A percentile compares a stretch with the other conserved stretches of the same genome.
These are phyloP conservation scores for Gymnogyps californianus DNA, from an alignment of 2,113 vertebrate genomes.

Conservation along the genomic window DNA sequence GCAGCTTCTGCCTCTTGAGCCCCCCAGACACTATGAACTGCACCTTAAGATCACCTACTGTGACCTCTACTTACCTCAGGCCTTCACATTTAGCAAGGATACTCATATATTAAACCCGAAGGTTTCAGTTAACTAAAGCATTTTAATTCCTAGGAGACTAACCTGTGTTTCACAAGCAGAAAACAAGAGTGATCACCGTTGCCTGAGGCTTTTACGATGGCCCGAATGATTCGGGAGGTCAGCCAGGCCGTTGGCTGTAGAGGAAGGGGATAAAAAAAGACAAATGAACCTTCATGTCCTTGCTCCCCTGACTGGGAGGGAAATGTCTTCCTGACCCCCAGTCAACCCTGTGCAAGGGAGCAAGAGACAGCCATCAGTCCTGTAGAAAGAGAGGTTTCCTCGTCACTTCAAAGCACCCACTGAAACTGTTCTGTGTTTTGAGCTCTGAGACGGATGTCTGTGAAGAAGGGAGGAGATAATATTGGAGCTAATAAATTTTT, in stretches of 20 bases:
- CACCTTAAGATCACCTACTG: neutral
- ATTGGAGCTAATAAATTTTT: neutral
- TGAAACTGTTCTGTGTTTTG: neutral
- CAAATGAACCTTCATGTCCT: neutral
- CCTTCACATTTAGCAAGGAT: neutral
- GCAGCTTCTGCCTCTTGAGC: neutral
- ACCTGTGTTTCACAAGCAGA: slow-evolving; percentile 27
- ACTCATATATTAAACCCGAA: neutral
- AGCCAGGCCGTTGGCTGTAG: neutral
- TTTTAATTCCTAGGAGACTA: slow-evolving; percentile 1
- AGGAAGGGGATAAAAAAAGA: neutral
- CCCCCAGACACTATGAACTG: neutral
- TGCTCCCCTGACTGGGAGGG: neutral
- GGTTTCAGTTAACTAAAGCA: slow-evolving; percentile 17
- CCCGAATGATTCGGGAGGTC: neutral
- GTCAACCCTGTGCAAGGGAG: neutral
- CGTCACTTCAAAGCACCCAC: neutral
- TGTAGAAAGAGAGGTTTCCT: neutral
- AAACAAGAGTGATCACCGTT: neutral
- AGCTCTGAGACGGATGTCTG: neutral
- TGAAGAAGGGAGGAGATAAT: neutral
- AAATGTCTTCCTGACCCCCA: neutral
- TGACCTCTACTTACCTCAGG: neutral
- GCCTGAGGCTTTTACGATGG: slow-evolving; percentile 4
- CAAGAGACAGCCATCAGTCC: neutral